Conservation (phyloP, 2,888 invertebrate genomes). For the Tenthredo distinguenda region DNA sequence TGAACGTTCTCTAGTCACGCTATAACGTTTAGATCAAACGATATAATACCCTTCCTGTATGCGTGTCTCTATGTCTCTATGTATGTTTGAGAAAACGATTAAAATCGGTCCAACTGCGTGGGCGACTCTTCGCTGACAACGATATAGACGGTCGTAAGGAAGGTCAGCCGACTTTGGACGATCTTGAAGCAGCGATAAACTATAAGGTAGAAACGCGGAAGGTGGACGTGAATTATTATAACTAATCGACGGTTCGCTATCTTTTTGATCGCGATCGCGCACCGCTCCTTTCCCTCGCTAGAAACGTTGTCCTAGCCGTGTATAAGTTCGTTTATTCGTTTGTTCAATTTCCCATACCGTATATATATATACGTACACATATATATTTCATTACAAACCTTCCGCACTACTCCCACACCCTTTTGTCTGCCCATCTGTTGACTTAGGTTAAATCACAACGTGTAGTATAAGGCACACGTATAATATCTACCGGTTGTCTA, state of each 20-base stretch:
- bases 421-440: conserved; percentile 67
- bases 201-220: conserved; percentile 38
- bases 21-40: background rate
- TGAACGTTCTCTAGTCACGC: conserved; percentile 17
- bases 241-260: conserved; percentile 36
- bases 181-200: conserved; percentile 8
- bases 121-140: conserved; percentile 19
- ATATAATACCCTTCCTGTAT: background rate
- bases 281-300: conserved; percentile 40
- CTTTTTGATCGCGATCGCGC: conserved; percentile 47
- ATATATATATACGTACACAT: background rate
- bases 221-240: conserved; percentile 38
- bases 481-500: conserved; percentile 39
- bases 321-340: conserved; percentile 11
- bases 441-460: conserved; percentile 66
- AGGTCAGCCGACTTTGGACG: conserved; percentile 33
- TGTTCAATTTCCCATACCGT: conserved; percentile 1
- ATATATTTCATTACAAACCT: conserved; percentile 65
- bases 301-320: background rate
- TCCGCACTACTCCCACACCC: conserved; percentile 66
- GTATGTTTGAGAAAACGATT: background rate
- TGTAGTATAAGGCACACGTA: conserved; percentile 18
- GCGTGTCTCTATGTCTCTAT: background rate
- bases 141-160: background rate
- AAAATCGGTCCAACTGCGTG: conserved; percentile 41